Evolutionary conservation across 2,113 vertebrate species (phyloP).

Genomic region (Siphamia tubifer): DNA sequence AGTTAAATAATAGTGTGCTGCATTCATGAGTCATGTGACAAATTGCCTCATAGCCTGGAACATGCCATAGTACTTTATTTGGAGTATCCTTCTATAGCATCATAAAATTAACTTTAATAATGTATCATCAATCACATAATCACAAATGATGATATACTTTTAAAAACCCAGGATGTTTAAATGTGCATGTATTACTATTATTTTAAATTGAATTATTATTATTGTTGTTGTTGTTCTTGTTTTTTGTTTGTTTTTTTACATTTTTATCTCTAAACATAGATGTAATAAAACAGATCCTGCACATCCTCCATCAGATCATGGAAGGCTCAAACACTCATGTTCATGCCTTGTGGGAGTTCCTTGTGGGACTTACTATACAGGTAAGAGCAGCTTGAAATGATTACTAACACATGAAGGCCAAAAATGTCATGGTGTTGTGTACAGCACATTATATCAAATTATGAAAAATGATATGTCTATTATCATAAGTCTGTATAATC

Average conservation of each 20-base stretch:
- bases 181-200: not conserved
- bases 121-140: not conserved
- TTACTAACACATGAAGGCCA: too few relatives aligned
- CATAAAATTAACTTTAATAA: not conserved
- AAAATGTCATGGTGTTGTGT: too few relatives aligned
- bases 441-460: too few relatives aligned
- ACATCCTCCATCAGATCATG: not conserved
- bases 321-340: slow-evolving; percentile 2
- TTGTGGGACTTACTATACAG: slow-evolving; percentile 42
- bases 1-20: not conserved
- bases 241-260: not conserved
- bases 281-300: slow-evolving; percentile 1
- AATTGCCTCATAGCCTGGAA: not conserved
- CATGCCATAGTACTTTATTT: not conserved
- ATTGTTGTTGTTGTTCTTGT: too few relatives aligned
- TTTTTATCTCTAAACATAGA: slow-evolving; percentile 21
- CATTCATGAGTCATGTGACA: not conserved
- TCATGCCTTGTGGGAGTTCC: not conserved
- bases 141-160: too few relatives aligned
- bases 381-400: slow-evolving; percentile 26
- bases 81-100: not conserved
- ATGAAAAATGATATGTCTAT: too few relatives aligned
- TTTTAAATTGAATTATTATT: too few relatives aligned
- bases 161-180: too few relatives aligned
- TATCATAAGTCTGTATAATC: too few relatives aligned